phyloP scores from a whole-genome alignment of 1,140 invertebrate species.

The Drosophila kanapiae region DNA sequence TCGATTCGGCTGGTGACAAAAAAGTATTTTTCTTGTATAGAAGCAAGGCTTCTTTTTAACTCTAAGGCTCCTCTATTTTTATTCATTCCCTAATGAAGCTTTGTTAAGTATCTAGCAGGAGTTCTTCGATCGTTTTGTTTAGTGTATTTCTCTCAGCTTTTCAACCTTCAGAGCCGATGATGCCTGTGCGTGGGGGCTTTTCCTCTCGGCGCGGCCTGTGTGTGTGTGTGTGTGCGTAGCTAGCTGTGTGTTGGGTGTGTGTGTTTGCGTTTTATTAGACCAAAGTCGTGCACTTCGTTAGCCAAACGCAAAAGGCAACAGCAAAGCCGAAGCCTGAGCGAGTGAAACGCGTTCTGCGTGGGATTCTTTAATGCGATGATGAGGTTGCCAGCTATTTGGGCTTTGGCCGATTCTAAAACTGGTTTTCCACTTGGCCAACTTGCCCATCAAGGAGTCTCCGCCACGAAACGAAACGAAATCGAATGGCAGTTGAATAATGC shows the following conservation, averaged over 20 bases:
- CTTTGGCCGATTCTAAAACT: slow-evolving; percentile 67
- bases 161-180: slow-evolving; percentile 58
- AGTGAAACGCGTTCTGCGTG: slow-evolving; percentile 73
- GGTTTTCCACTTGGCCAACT: slow-evolving; percentile 73
- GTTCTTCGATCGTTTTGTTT: background rate
- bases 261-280: slow-evolving; percentile 70
- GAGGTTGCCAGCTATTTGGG: slow-evolving; percentile 43
- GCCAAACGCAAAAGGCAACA: slow-evolving; percentile 45
- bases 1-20: no score
- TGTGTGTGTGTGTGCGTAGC: background rate
- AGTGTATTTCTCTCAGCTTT: slow-evolving; percentile 33
- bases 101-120: background rate
- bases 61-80: fast-evolving
- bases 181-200: slow-evolving; percentile 75
- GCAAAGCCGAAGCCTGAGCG: slow-evolving; percentile 26
- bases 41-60: background rate
- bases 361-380: slow-evolving; percentile 71
- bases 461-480: slow-evolving; percentile 61
- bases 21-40: no score
- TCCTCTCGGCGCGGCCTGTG: slow-evolving; percentile 19
- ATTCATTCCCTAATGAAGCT: background rate
- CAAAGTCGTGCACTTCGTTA: slow-evolving; percentile 81
- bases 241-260: slow-evolving; percentile 11
- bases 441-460: slow-evolving; percentile 77
- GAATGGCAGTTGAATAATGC: slow-evolving; percentile 67